Evolutionary conservation across 1,140 invertebrate species (phyloP).

Genomic region (Helicoverpa zea): DNA sequence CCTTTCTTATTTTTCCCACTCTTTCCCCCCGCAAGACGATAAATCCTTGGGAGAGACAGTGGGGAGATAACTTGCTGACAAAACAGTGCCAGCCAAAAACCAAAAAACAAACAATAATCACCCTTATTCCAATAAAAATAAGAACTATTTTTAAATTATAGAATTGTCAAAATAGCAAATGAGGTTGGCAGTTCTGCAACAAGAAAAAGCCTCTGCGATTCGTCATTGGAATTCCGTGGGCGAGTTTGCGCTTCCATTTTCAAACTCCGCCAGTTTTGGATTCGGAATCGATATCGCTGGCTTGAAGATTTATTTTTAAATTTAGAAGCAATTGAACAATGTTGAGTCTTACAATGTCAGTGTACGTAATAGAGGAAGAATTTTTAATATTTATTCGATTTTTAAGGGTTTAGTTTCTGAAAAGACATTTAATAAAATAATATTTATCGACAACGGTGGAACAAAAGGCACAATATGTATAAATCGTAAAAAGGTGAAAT

Average conservation of each 20-base stretch:
- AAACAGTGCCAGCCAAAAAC: slow-evolving; percentile 38
- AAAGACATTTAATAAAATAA: no score
- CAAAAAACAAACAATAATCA: slow-evolving; percentile 27
- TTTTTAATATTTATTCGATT: no score
- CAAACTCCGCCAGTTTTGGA: slow-evolving; percentile 57
- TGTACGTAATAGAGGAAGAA: no score
- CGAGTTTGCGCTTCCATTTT: slow-evolving; percentile 79
- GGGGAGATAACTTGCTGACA: slow-evolving; percentile 78
- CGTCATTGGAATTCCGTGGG: slow-evolving; percentile 84
- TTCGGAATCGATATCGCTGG: slow-evolving; percentile 41
- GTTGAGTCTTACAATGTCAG: no score
- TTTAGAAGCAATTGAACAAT: neutral
- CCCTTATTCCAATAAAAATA: slow-evolving; percentile 36
- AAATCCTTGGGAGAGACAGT: slow-evolving; percentile 84
- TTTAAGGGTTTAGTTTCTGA: no score
- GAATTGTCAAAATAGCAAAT: slow-evolving; percentile 44
- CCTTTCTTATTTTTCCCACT: slow-evolving; percentile 84
- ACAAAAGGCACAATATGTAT: no score
- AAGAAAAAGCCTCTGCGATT: slow-evolving; percentile 84
- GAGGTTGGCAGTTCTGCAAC: slow-evolving; percentile 66
- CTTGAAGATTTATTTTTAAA: slow-evolving; percentile 30
- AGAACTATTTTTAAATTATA: slow-evolving; percentile 47
- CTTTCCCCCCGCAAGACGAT: slow-evolving; percentile 82
- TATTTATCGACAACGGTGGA: no score
- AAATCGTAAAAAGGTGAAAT: no score